Conservation (phyloP, 2,797 vertebrate species). For the Diglossa cyanea region DNA sequence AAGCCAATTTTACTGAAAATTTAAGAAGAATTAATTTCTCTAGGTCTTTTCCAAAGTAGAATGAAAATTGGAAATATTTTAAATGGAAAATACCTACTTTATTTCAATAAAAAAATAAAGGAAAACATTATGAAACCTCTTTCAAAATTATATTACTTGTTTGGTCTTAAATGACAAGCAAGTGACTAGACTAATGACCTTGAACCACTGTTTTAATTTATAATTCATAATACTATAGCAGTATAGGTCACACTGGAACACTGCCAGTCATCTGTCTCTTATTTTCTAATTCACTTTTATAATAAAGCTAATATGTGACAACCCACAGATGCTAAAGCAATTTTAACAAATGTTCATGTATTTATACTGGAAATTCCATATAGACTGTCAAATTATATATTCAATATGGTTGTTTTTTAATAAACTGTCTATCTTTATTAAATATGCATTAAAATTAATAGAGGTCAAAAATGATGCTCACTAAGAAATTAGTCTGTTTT, state of each 20-base stretch:
- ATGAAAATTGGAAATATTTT: not conserved
- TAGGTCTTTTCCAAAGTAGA: not conserved
- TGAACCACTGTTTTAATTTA: not conserved
- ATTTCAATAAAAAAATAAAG: not conserved
- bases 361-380: slow-evolving; percentile 30
- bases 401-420: not conserved
- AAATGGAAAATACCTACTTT: not conserved
- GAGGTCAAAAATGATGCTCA: slow-evolving; percentile 16
- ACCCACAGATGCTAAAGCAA: not conserved
- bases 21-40: not conserved
- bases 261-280: not conserved
- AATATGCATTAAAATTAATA: slow-evolving; percentile 34
- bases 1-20: not conserved
- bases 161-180: not conserved
- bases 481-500: slow-evolving; percentile 37
- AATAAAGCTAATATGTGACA: not conserved
- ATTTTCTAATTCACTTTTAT: not conserved
- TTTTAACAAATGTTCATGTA: slow-evolving; percentile 28
- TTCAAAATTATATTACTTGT: not conserved
- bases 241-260: not conserved
- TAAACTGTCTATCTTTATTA: slow-evolving; percentile 40
- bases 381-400: slow-evolving; percentile 9
- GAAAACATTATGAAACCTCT: not conserved
- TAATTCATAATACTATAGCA: not conserved
- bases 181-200: not conserved